Base-by-base conservation (phyloP, 2,888 invertebrate genomes). In the Idaea straminata region DNA sequence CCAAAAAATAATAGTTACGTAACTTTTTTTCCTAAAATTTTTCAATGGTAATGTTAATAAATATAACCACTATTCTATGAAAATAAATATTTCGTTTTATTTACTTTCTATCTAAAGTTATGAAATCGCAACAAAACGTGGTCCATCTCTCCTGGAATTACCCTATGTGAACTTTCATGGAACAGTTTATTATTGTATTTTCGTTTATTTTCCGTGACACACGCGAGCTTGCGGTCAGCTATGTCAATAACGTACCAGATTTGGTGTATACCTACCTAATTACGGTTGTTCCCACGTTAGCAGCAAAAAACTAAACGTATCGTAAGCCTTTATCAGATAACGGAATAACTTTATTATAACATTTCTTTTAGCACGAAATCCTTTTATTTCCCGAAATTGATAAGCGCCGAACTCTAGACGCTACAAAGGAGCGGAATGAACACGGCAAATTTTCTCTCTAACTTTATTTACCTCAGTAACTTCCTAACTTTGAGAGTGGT, bases 391-490 rank as follows among this genome's bases (percentile, higher is more conserved):
- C 77, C 74, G 77, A 81, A 84, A 83, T 84, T 85, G 83, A 83
- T 86, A 87, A 85, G 83, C 81, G 78, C 74, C 75, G 72, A 81
- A 82, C 80, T 83, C 82, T 73, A 72, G 78, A 78, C 77, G 77
- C 74, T 78, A 82, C 80, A 84, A 83, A 77, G 77, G 76, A 82
- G 74, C 74, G 69, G 72, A 74, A 66, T 61, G 77, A 75, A 72
- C 67, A 71, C 77, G 77, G 77, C 63, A 67, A 66, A 79, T 77
- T 81, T 82, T 83, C 82, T 78, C 79, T 78, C 70, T 80, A 83
- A 84, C 82, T 83, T 77, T 84, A 84, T 85, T 85, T 86, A 85
- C 85, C 83, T 86, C 80, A 81, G 83, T 84, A 86, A 85, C 85
- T 85, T 83, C 66, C 72, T 69, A 83, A 83, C 73, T 85, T 86